Base-by-base conservation (phyloP, 2,113 vertebrate species). In the Scopus umbretta region DNA sequence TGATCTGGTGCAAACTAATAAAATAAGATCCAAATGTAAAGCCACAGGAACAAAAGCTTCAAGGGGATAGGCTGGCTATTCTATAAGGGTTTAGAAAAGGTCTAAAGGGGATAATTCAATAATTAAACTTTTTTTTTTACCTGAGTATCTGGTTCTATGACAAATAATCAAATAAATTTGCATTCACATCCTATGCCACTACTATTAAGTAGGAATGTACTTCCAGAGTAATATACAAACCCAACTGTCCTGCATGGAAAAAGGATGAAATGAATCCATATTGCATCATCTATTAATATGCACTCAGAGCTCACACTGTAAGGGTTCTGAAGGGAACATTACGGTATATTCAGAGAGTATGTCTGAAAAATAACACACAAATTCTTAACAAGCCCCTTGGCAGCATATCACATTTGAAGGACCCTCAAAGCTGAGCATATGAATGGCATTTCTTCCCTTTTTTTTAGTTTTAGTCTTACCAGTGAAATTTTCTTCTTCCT, bases 291-390 rank as follows among this genome's bases (percentile, higher is more conserved):
- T 83, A 80, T 85, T 95, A 91, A 85, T 94, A 96, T 81, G 78
- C 80, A 96, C 96, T 97, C 92, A 86, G 50, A 93, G 42, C 75
- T 97, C 82, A 94, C 4, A 10, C 80, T 90, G 68, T 96, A 97
- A 96, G 86, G 52, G 82, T 66, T 98, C 93, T 97, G 86, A 97
- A 97, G 97, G 71, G 92, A 97, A 66, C 45, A 92, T 83, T 79
- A 85, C 0, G 1, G 73, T 95, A 90, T 94, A 86, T 94, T 96
- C 88, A 93, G 81, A 90, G 66, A 95, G 47, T 71, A 92, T 63
- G 62, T 93, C 96, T 96, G 79, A 93, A 97, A 97, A 97, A 95
- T 80, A 96, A 91, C 76, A 91, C 52, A 56, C 58, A 86, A 90
- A 93, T 95, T 93, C 91, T 88, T 93, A 95, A 96, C 38, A 91